Evolutionary conservation across 1,140 invertebrate species (phyloP).

Genomic region (Oedothorax gibbosus): DNA sequence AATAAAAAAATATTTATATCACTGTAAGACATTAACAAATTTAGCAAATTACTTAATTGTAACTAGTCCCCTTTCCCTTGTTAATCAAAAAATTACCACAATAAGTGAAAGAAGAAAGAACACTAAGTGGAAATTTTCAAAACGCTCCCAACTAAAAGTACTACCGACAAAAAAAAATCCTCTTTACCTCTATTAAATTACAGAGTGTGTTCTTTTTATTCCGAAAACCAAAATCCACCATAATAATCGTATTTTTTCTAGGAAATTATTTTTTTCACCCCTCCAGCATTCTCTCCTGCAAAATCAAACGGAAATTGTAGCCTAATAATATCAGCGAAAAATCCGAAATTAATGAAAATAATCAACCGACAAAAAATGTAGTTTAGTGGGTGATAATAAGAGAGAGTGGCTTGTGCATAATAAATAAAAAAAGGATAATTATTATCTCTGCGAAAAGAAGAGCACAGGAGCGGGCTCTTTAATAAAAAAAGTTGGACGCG

Average conservation of each 20-base stretch:
- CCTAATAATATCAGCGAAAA: slow-evolving; percentile 43
- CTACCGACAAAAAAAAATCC: neutral
- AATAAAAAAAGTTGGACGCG: slow-evolving; percentile 19
- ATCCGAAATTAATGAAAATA: slow-evolving; percentile 9
- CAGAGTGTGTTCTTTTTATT: neutral
- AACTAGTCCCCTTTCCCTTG: neutral
- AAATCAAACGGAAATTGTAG: slow-evolving; percentile 49
- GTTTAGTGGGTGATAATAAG: slow-evolving; percentile 12
- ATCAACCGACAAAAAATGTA: neutral
- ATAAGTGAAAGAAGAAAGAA: slow-evolving; percentile 6
- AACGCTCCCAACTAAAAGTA: neutral
- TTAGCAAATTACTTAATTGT: neutral
- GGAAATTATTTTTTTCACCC: neutral
- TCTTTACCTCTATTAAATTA: neutral
- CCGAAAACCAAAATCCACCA: neutral
- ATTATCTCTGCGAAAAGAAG: too few relatives aligned
- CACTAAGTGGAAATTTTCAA: slow-evolving; percentile 7
- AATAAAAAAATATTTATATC: too few relatives aligned
- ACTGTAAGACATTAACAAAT: too few relatives aligned
- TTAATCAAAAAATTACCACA: slow-evolving; percentile 37
- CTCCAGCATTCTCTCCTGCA: slow-evolving; percentile 1
- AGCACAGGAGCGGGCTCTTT: neutral
- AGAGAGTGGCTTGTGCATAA: neutral
- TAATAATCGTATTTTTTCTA: slow-evolving; percentile 18
- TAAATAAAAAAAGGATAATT: too few relatives aligned